A percentile compares a stretch with the other conserved stretches of the same genome.
Evolutionary conservation across 1,140 invertebrate genomes (phyloP).

Genomic region (Drosophila melanogaster): Release_6_plus_ISO1_MT NT_033777.3:5215501-5216000

Average conservation of each 20-base stretch:
- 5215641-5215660: constrained; percentile 43
- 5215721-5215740: constrained; percentile 36
- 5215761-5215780: not conserved
- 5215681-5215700: constrained; percentile 42
- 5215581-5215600: constrained; percentile 16
- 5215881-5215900: constrained; percentile 42
- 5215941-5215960: constrained; percentile 11
- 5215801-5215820: constrained; percentile 23
- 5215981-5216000: too few species aligned
- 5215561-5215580: constrained; percentile 33
- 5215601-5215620: constrained; percentile 40
- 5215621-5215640: constrained; percentile 66
- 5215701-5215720: constrained; percentile 58
- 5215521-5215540: constrained; percentile 56
- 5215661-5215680: constrained; percentile 53
- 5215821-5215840: constrained; percentile 57
- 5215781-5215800: not conserved
- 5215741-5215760: constrained; percentile 19
- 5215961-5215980: not conserved
- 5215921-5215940: constrained; percentile 14
- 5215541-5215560: constrained; percentile 49
- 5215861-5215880: constrained; percentile 40
- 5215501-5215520: constrained; percentile 21
- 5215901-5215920: constrained; percentile 63
- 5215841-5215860: constrained; percentile 65